phyloP scores from a whole-genome alignment of 2,888 invertebrate genomes.

The Mythimna ferrago region DNA sequence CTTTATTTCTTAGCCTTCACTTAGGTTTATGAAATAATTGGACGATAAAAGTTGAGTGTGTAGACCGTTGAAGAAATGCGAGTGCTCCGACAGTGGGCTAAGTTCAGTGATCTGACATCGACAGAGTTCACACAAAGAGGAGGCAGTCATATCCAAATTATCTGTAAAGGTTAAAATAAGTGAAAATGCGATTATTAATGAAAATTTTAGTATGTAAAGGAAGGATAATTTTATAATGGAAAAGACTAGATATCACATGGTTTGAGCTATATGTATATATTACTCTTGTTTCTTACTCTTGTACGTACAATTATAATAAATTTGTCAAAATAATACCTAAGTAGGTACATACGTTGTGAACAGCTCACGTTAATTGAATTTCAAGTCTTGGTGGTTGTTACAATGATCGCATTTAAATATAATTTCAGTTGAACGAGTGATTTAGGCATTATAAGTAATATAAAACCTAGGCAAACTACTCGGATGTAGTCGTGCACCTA shows the following conservation, averaged over 20 bases:
- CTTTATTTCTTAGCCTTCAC: conserved; percentile 57
- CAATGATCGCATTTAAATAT: conserved; percentile 64
- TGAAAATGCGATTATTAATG: conserved; percentile 64
- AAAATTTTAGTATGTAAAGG: conserved; percentile 67
- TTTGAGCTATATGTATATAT: conserved; percentile 86
- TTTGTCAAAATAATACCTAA: conserved; percentile 73
- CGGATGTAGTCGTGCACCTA: conserved; percentile 68
- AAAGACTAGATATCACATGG: conserved; percentile 90
- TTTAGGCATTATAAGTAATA: conserved; percentile 67
- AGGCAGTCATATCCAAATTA: conserved; percentile 58
- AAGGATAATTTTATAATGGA: conserved; percentile 80
- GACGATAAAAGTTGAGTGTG: conserved; percentile 56
- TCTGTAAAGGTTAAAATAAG: conserved; percentile 61
- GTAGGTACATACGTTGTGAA: conserved; percentile 69
- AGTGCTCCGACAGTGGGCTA: conserved; percentile 55
- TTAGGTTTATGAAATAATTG: conserved; percentile 62
- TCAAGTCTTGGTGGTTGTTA: conserved; percentile 69
- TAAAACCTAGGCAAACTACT: conserved; percentile 69
- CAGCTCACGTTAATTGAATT: conserved; percentile 71
- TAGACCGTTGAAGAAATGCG: conserved; percentile 54
- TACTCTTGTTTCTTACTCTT: conserved; percentile 77
- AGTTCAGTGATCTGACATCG: conserved; percentile 24
- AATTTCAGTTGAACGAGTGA: conserved; percentile 65
- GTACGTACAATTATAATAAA: conserved; percentile 75
- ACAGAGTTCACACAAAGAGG: conserved; percentile 47